Percentiles rank a stretch among this genome's conserved stretches.
Evolutionary conservation across 2,888 invertebrate genomes (phyloP).

Genomic region (Hoplodrina blanda): DNA sequence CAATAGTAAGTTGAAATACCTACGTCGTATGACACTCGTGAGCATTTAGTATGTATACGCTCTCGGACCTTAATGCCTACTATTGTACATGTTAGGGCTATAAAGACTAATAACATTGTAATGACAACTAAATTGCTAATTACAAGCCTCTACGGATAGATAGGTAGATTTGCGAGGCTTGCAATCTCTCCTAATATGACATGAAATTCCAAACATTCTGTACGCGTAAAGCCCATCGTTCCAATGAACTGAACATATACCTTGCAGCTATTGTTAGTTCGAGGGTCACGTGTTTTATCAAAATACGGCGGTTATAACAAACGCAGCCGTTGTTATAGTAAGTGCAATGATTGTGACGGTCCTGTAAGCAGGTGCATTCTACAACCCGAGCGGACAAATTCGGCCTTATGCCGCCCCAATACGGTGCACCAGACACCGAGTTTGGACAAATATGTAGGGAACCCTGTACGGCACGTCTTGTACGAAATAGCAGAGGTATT

Average conservation of each 20-base stretch:
- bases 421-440: conserved; percentile 76
- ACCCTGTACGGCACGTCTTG: conserved; percentile 85
- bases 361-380: conserved; percentile 82
- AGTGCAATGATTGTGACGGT: conserved; percentile 77
- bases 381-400: conserved; percentile 62
- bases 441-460: conserved; percentile 84
- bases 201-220: conserved; percentile 13
- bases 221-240: not conserved
- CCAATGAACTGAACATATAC: conserved; percentile 2
- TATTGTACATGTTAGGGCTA: no score
- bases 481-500: conserved; percentile 83
- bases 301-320: conserved; percentile 70
- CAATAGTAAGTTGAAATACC: no score
- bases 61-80: no score
- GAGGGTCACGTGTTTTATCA: conserved; percentile 69
- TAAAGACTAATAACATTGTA: no score
- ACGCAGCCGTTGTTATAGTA: conserved; percentile 73
- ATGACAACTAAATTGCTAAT: no score
- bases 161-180: no score
- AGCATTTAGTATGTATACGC: no score
- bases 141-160: no score
- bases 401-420: conserved; percentile 72
- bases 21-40: no score
- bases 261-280: conserved; percentile 16
- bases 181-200: not conserved